Percentiles rank a stretch among this genome's conserved stretches.
These are phyloP conservation scores for Antechinus flavipes DNA, from an alignment of 2,113 vertebrate species.

Conservation along the genomic window DNA sequence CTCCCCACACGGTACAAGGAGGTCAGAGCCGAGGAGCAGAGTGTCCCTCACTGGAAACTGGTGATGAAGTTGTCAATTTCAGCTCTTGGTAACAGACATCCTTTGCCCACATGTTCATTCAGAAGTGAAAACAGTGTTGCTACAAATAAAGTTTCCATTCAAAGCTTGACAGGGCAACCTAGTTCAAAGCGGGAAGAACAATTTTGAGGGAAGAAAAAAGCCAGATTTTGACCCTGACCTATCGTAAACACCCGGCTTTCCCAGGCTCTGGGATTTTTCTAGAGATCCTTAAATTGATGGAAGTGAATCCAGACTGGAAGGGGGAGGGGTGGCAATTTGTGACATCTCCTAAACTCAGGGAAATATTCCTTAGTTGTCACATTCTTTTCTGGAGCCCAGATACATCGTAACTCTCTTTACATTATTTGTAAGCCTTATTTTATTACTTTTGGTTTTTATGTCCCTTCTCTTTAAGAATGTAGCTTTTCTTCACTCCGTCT, in stretches of 20 bases:
- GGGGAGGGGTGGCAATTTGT: neutral
- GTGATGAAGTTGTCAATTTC: neutral
- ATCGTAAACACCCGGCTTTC: neutral
- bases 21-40: neutral
- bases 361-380: neutral
- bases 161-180: neutral
- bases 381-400: neutral
- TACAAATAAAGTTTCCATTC: slow-evolving; percentile 23
- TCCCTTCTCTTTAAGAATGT: neutral
- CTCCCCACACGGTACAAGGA: slow-evolving; percentile 17
- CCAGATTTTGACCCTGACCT: neutral
- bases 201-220: slow-evolving; percentile 21
- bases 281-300: neutral
- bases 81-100: neutral
- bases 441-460: neutral
- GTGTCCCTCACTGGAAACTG: neutral
- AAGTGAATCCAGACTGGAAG: neutral
- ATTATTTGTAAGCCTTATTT: neutral
- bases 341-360: neutral
- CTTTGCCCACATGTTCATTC: neutral
- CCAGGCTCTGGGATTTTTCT: neutral
- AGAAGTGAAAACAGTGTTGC: neutral
- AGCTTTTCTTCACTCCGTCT: neutral
- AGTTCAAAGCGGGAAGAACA: neutral
- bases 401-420: neutral